Conservation (phyloP, 2,888 invertebrate genomes). For the Papilio demoleus region DNA sequence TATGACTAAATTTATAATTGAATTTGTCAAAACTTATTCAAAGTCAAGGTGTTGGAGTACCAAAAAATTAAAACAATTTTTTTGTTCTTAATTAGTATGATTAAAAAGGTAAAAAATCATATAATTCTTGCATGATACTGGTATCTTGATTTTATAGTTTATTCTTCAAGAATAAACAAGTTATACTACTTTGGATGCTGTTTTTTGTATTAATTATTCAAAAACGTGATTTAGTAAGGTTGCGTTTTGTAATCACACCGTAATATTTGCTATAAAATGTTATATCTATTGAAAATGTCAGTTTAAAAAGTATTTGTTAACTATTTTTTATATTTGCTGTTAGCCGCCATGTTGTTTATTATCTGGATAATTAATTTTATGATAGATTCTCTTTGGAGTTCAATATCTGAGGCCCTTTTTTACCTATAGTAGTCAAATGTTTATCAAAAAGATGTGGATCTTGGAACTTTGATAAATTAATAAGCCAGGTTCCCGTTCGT, state of each 20-base stretch:
- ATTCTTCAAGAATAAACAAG: neutral
- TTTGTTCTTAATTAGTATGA: neutral
- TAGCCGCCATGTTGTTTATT: constrained; percentile 48
- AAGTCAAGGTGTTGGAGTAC: too few species aligned
- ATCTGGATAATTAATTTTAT: constrained; percentile 75
- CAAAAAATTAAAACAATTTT: too few species aligned
- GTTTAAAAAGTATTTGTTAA: too few species aligned
- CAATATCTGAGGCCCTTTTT: constrained; percentile 86
- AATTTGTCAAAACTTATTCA: too few species aligned
- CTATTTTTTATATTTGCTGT: neutral
- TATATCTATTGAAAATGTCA: neutral
- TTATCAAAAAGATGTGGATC: constrained; percentile 88
- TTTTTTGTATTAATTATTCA: neutral
- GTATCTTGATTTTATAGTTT: neutral
- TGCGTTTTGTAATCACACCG: neutral
- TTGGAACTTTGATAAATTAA: constrained; percentile 90
- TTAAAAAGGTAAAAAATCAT: neutral
- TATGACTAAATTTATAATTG: too few species aligned
- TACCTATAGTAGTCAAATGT: constrained; percentile 84
- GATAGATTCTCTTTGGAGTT: constrained; percentile 85
- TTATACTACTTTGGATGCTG: neutral
- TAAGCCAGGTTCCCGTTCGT: neutral
- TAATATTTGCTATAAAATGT: neutral
- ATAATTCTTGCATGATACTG: neutral
- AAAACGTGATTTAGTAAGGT: constrained; percentile 2